Percentiles rank a stretch among this genome's conserved stretches.
Evolutionary conservation across 2,113 vertebrate genomes (phyloP).

Genomic region (Hystrix cristata): DNA sequence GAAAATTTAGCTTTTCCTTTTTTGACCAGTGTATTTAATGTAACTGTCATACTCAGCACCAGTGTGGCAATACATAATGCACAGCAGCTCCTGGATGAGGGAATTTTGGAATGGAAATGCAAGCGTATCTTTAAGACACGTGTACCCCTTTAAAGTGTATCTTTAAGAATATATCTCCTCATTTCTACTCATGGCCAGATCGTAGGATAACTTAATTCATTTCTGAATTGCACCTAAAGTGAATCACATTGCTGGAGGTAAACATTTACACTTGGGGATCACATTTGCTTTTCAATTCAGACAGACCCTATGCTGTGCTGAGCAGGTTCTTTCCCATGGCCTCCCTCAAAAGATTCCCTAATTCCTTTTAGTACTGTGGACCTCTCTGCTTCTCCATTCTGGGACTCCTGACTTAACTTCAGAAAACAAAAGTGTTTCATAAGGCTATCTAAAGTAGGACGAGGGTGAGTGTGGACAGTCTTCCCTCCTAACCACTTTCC

Average conservation of each 20-base stretch:
- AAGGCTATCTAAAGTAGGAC: neutral
- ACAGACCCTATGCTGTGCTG: neutral
- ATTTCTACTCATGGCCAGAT: neutral
- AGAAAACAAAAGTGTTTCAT: neutral
- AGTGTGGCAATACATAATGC: neutral
- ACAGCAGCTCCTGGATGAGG: neutral
- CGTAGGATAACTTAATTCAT: neutral
- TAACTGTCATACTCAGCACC: neutral
- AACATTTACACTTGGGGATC: neutral
- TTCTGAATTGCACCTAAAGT: neutral
- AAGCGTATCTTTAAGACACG: neutral
- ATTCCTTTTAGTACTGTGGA: neutral
- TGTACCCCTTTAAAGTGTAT: neutral
- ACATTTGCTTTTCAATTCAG: slow-evolving; percentile 35
- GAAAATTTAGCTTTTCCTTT: neutral
- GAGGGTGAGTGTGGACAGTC: too few species aligned
- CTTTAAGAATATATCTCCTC: neutral
- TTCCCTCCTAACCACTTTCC: neutral
- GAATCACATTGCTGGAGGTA: neutral
- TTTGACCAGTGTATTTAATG: neutral
- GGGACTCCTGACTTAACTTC: neutral
- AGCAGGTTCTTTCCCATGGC: neutral
- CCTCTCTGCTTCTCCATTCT: neutral
- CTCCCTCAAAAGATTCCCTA: neutral
- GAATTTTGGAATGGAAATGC: neutral